Evolutionary conservation across 2,888 invertebrate species (phyloP).

Genomic region (Apomyelois bistriatella): DNA sequence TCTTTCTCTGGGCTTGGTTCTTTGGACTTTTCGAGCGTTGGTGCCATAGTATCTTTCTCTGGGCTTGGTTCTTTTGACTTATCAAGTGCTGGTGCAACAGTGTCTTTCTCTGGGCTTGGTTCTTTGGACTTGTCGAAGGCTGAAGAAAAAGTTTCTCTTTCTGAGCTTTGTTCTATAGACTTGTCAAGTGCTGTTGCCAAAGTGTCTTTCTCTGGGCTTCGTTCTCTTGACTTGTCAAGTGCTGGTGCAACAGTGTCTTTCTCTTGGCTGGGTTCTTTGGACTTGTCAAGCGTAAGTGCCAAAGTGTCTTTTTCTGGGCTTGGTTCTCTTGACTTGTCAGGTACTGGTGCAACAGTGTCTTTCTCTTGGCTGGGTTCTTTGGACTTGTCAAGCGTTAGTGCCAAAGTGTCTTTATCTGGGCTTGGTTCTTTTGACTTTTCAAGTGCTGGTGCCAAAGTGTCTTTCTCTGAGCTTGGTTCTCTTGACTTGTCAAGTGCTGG

Average conservation of each 20-base stretch:
- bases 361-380: not conserved
- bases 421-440: not conserved
- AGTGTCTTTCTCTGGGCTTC: not conserved
- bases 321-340: not conserved
- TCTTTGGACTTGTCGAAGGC: not conserved
- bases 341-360: not conserved
- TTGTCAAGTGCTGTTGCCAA: not conserved
- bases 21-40: not conserved
- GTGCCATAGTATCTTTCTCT: not conserved
- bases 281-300: not conserved
- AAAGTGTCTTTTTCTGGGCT: not conserved
- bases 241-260: not conserved
- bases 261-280: not conserved
- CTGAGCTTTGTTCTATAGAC: not conserved
- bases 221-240: not conserved
- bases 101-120: not conserved
- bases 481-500: not conserved
- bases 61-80: not conserved
- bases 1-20: conserved; percentile 2
- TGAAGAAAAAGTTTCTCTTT: not conserved
- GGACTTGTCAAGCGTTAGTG: not conserved
- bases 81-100: not conserved
- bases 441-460: not conserved
- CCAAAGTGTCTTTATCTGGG: not conserved
- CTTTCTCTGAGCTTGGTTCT: not conserved